Percentiles rank a stretch among this genome's conserved stretches.
Evolutionary conservation across 1,140 invertebrate genomes (phyloP).

Genomic region (Drosophila truncata): DNA sequence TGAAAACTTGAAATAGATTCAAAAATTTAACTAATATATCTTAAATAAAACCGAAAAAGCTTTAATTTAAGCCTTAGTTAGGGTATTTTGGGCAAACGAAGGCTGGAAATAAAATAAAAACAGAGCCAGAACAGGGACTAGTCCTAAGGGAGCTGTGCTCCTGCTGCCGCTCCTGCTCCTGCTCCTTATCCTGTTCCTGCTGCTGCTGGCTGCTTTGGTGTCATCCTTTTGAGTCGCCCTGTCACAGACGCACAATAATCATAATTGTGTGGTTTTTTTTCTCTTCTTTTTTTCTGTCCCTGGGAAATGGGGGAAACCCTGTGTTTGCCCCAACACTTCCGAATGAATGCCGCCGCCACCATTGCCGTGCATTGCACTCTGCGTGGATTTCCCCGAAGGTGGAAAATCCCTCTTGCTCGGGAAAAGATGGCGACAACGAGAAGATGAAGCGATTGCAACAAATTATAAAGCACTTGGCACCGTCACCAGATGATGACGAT

Average conservation of each 20-base stretch:
- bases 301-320: constrained; percentile 1
- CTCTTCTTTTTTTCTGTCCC: not conserved
- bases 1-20: too few species aligned
- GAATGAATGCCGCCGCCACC: constrained; percentile 49
- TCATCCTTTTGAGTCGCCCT: constrained; percentile 40
- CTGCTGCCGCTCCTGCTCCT: not conserved
- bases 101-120: not conserved
- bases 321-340: constrained; percentile 53
- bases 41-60: not conserved
- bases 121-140: not conserved
- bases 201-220: not conserved
- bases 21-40: too few species aligned
- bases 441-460: constrained; percentile 49
- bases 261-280: constrained; percentile 58
- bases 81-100: constrained; percentile 1
- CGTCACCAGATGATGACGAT: constrained; percentile 12
- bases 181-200: not conserved
- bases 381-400: constrained; percentile 50
- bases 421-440: constrained; percentile 24
- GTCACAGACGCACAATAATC: constrained; percentile 53
- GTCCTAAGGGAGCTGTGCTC: not conserved
- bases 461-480: constrained; percentile 44
- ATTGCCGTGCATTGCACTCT: constrained; percentile 65
- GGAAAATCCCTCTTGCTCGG: not conserved
- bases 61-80: not conserved